Percentiles rank a stretch among this genome's conserved stretches.
These are phyloP conservation scores for Andricus curvator DNA, from an alignment of 2,888 invertebrate species.

Conservation along the genomic window DNA sequence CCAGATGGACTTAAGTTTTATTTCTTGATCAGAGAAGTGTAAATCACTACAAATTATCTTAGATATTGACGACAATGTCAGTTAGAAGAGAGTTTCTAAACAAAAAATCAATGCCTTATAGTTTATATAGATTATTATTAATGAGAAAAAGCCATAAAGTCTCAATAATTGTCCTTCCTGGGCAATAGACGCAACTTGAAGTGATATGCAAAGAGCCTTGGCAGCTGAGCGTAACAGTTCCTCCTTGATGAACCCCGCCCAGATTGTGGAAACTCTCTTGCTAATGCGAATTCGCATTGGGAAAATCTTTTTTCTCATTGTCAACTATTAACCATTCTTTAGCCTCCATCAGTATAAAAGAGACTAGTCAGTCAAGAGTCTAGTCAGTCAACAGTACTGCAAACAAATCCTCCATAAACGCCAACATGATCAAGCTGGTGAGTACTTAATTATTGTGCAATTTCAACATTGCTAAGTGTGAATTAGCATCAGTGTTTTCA, in stretches of 20 bases:
- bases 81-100: background rate
- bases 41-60: background rate
- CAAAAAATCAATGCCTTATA: background rate
- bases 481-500: background rate
- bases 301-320: constrained; percentile 30
- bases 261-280: constrained; percentile 9
- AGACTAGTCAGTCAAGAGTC: constrained; percentile 13
- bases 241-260: constrained; percentile 9
- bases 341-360: constrained; percentile 18
- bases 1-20: too few species aligned
- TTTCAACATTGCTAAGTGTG: background rate
- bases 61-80: background rate
- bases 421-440: constrained; percentile 83
- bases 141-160: background rate
- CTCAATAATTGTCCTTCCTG: background rate
- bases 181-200: background rate
- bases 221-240: background rate
- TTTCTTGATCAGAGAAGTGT: too few species aligned
- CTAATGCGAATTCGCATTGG: constrained; percentile 27
- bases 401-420: constrained; percentile 46
- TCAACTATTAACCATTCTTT: constrained; percentile 28
- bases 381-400: constrained; percentile 37
- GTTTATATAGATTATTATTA: constrained; percentile 2
- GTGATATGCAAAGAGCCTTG: constrained; percentile 14
- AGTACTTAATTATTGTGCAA: constrained; percentile 73